Evolutionary conservation across 2,797 vertebrate genomes (phyloP), one percentile per base, ranked within the genome.

Genomic region (Brotula barbata): DNA sequence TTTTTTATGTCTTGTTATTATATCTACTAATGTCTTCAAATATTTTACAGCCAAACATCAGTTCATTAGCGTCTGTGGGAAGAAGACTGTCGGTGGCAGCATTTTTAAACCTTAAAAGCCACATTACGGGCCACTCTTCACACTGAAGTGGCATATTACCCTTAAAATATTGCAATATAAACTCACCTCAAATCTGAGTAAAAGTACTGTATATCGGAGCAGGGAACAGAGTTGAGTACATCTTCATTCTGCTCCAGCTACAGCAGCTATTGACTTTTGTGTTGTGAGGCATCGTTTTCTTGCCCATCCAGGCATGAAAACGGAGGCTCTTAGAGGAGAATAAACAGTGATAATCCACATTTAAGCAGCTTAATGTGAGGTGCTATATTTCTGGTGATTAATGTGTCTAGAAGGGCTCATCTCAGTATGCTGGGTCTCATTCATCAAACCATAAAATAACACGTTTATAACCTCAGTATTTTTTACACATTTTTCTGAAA

Each of bases 301-400:
- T 31, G 62, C 57, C 79, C 53, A 75, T 71, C 78, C 83, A 74
- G 69, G 81, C 80, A 78, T 85, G 78, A 83, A 85, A 85, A 84
- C 62, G 15, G 70, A 65, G 54, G 60, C 73, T 80, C 71, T 78
- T 79, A 82, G 59, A 72, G 68, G 76, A 78, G 81, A 86, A 89
- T 86, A 86, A 87, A 88, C 76, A 80, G 82, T 80, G 75, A 81
- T 85, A 85, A 85, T 88, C 86, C 85, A 75, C 39, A 37, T 87
- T 83, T 82, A 82, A 85, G 83, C 80, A 78, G 86, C 85, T 88
- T 89, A 88, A 86, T 87, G 80, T 83, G 87, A 88, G 86, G 84
- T 85, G 81, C 78, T 85, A 87, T 73, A 85, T 76, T 80, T 72
- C 75, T 77, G 71, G 70, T 88, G 83, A 87, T 88, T 82, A 89